Conservation (phyloP, 2,797 vertebrate species). For the Gymnopithys bicolor region DNA sequence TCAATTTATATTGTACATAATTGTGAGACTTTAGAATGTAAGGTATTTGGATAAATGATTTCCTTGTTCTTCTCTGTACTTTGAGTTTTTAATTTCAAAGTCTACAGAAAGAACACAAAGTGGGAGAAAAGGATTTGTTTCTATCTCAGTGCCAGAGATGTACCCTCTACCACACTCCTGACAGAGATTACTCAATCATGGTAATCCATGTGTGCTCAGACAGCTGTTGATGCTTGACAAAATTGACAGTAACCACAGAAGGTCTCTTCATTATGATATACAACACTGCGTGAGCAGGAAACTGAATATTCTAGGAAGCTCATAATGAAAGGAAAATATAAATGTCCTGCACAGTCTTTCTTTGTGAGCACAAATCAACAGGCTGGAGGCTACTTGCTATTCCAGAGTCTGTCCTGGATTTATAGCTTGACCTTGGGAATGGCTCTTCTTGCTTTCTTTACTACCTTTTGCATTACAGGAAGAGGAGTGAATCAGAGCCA, state of each 20-base stretch:
- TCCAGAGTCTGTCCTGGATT: background rate
- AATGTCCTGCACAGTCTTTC: background rate
- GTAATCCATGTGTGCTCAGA: background rate
- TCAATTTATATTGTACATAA: background rate
- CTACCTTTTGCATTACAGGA: background rate
- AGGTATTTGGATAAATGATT: background rate
- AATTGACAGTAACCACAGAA: slow-evolving; percentile 34
- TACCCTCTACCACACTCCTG: background rate
- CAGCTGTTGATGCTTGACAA: slow-evolving; percentile 10
- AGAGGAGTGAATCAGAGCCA: slow-evolving; percentile 7
- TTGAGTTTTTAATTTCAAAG: background rate
- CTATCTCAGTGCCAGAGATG: background rate
- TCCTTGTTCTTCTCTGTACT: background rate
- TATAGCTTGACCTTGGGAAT: slow-evolving; percentile 24
- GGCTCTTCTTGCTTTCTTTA: slow-evolving; percentile 5
- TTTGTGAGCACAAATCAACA: background rate
- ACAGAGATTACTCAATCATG: background rate
- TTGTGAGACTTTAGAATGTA: background rate
- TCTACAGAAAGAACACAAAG: background rate
- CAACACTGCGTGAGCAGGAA: background rate
- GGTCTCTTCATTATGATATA: background rate
- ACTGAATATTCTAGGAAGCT: slow-evolving; percentile 2
- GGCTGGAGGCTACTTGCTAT: background rate
- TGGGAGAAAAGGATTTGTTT: background rate
- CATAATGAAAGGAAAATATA: background rate